phyloP scores from a whole-genome alignment of 2,888 invertebrate species.

The Amphipyra berbera region DNA sequence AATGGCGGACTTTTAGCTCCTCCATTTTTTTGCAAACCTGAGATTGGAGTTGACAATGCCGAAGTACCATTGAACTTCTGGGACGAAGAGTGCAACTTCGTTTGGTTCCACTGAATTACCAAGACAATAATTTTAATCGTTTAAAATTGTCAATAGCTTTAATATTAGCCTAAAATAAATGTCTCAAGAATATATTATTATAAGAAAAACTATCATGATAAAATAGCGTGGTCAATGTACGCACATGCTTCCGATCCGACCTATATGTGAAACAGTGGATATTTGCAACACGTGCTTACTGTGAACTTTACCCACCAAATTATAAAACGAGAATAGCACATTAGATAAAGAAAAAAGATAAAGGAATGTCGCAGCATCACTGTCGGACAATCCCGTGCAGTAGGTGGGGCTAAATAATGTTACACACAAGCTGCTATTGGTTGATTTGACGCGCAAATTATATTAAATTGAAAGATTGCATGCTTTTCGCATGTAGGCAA shows the following conservation, averaged over 20 bases:
- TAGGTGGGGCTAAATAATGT: conserved; percentile 23
- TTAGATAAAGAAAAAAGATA: conserved; percentile 36
- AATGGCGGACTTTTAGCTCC: no score
- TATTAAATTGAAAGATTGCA: no score
- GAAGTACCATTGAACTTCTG: no score
- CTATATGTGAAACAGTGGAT: conserved; percentile 2
- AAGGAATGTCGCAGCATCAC: conserved; percentile 12
- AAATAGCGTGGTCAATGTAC: background rate
- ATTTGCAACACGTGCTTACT: conserved; percentile 13
- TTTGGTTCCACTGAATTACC: no score
- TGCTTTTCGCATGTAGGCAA: no score
- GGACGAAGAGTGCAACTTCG: no score
- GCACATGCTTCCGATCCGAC: conserved; percentile 10
- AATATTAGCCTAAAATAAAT: no score
- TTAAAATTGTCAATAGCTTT: no score
- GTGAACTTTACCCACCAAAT: conserved; percentile 8
- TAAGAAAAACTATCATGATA: background rate
- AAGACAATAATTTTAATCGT: no score
- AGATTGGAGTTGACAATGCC: no score
- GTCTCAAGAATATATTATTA: no score
- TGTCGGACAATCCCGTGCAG: conserved; percentile 12
- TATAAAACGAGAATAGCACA: conserved; percentile 8
- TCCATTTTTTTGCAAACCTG: no score
- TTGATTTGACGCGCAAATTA: background rate
- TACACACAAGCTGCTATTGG: conserved; percentile 24